phyloP scores from a whole-genome alignment of 2,797 vertebrate genomes.

The Hypotaenidia okinawae region DNA sequence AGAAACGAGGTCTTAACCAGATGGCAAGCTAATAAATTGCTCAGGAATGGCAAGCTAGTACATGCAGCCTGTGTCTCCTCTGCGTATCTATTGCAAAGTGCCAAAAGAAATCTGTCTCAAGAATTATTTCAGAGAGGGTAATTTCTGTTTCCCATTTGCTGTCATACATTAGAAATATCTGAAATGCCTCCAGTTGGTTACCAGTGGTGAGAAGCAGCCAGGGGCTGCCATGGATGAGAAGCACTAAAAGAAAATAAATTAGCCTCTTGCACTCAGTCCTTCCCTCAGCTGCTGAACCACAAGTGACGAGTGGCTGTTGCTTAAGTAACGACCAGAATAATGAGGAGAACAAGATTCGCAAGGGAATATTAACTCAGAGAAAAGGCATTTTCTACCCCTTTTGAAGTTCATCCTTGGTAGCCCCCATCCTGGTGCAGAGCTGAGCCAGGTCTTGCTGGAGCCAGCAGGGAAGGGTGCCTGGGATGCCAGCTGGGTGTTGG shows the following conservation, averaged over 20 bases:
- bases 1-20: neutral
- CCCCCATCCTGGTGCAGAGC: neutral
- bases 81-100: neutral
- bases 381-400: neutral
- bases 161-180: constrained; percentile 52
- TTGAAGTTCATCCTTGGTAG: neutral
- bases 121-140: constrained; percentile 57
- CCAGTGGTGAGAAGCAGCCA: constrained; percentile 56
- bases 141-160: constrained; percentile 59
- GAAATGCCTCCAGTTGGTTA: constrained; percentile 57
- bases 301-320: constrained; percentile 45
- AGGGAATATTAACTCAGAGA: constrained; percentile 32
- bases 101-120: constrained; percentile 55
- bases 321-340: constrained; percentile 57
- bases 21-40: constrained; percentile 3
- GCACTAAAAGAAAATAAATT: constrained; percentile 67
- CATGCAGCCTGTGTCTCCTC: neutral
- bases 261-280: constrained; percentile 61
- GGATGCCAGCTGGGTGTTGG: neutral
- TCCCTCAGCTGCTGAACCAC: constrained; percentile 2
- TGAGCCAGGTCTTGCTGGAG: fast-evolving
- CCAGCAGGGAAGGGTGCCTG: neutral
- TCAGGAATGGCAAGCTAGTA: neutral
- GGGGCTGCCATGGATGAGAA: constrained; percentile 60
- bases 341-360: neutral